These are phyloP conservation scores for Sebastes vulpes DNA, from an alignment of 2,797 vertebrate species.

Conservation along the genomic window DNA sequence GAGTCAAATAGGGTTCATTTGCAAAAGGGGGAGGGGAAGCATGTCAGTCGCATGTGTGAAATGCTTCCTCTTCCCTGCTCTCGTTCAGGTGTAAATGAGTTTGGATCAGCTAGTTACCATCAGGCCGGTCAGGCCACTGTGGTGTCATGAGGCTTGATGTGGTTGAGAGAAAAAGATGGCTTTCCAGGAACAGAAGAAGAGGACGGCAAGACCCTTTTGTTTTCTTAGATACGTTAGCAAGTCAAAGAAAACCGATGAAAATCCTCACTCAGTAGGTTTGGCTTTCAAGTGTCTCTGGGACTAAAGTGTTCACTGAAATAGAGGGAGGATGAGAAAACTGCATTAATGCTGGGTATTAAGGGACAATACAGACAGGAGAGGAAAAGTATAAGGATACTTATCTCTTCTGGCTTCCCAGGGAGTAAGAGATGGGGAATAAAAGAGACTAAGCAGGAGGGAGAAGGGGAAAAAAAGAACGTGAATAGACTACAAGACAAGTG, in stretches of 20 bases:
- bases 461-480: not conserved
- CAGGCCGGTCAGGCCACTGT: not conserved
- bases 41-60: slow-evolving; percentile 1
- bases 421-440: slow-evolving; percentile 9
- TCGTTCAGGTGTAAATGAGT: slow-evolving; percentile 31
- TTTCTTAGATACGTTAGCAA: not conserved
- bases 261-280: not conserved
- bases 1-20: slow-evolving; percentile 51
- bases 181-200: slow-evolving; percentile 3
- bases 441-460: not conserved
- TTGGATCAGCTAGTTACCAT: slow-evolving; percentile 12
- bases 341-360: slow-evolving; percentile 26
- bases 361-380: slow-evolving; percentile 19
- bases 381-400: not conserved
- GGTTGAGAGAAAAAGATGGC: not conserved
- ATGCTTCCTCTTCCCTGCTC: slow-evolving; percentile 5
- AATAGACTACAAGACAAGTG: slow-evolving; percentile 3
- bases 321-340: slow-evolving; percentile 11
- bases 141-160: not conserved
- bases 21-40: slow-evolving; percentile 4
- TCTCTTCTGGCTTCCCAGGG: slow-evolving; percentile 8
- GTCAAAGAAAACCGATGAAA: not conserved
- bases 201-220: not conserved
- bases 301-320: not conserved
- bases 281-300: slow-evolving; percentile 17